These are phyloP conservation scores for Troides oblongomaculatus DNA, from an alignment of 2,888 invertebrate genomes.

Conservation along the genomic window DNA sequence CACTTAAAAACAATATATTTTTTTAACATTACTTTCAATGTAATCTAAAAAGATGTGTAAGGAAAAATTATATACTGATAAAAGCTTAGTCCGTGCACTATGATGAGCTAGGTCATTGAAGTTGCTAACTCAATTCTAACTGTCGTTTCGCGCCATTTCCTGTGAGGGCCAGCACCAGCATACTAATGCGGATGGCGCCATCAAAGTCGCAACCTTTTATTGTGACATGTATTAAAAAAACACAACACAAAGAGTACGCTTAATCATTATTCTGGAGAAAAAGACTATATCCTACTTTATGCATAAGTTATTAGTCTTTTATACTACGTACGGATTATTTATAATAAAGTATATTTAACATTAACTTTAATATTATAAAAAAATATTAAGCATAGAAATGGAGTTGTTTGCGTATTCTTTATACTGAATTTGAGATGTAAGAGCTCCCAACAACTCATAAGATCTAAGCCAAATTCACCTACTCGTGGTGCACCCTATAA, in stretches of 20 bases:
- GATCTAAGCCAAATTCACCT: too few species aligned
- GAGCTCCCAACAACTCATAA: too few species aligned
- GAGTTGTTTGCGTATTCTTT: background rate
- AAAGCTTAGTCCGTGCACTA: conserved; percentile 21
- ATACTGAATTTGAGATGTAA: too few species aligned
- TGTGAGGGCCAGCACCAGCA: conserved; percentile 34
- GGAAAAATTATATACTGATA: background rate
- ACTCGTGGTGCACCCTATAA: too few species aligned
- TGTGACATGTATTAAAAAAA: conserved; percentile 11
- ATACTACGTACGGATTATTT: background rate
- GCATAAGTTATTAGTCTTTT: background rate
- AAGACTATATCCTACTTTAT: background rate
- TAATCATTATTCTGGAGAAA: conserved; percentile 12
- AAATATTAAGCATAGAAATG: background rate
- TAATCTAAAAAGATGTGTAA: background rate
- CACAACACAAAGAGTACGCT: conserved; percentile 7
- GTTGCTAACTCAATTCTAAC: conserved; percentile 44
- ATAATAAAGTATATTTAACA: background rate
- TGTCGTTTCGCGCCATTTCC: conserved; percentile 40
- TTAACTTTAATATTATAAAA: background rate
- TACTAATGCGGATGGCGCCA: conserved; percentile 38
- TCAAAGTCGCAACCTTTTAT: conserved; percentile 20
- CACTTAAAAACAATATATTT: too few species aligned
- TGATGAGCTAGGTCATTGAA: conserved; percentile 39
- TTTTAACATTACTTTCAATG: background rate